These are phyloP conservation scores for Doris montereyensis DNA, from an alignment of 2,888 invertebrate species.

Conservation along the genomic window DNA sequence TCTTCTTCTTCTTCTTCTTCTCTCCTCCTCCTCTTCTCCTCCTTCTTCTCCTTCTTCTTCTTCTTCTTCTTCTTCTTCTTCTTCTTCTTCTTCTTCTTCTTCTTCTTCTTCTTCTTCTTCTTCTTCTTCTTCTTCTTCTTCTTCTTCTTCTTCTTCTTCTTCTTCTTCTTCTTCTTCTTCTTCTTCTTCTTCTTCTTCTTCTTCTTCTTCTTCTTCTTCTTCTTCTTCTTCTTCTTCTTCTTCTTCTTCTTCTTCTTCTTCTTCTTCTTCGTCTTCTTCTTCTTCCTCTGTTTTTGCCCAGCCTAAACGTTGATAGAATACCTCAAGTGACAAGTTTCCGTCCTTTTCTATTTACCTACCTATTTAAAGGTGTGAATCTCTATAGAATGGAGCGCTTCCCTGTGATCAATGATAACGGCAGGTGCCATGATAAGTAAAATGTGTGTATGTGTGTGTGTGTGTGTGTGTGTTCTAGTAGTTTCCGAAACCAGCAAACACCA, in stretches of 20 bases:
- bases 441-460: too few relatives aligned
- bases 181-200: background rate
- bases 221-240: background rate
- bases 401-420: too few relatives aligned
- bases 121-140: background rate
- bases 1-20: background rate
- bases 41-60: background rate
- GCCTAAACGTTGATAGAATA: too few relatives aligned
- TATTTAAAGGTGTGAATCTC: too few relatives aligned
- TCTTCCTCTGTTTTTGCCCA: too few relatives aligned
- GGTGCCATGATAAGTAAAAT: too few relatives aligned
- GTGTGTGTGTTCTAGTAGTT: too few relatives aligned
- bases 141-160: background rate
- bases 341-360: too few relatives aligned
- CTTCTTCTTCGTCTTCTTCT: too few relatives aligned
- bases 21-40: background rate
- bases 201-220: background rate
- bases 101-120: background rate
- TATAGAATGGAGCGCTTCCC: too few relatives aligned
- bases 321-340: too few relatives aligned
- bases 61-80: background rate
- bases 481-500: too few relatives aligned
- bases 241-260: background rate
- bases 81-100: background rate
- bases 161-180: background rate